Percentiles rank a stretch among this genome's conserved stretches.
Evolutionary conservation across 1,140 invertebrate genomes (phyloP).

Genomic region (Druon quercuslanigerum): DNA sequence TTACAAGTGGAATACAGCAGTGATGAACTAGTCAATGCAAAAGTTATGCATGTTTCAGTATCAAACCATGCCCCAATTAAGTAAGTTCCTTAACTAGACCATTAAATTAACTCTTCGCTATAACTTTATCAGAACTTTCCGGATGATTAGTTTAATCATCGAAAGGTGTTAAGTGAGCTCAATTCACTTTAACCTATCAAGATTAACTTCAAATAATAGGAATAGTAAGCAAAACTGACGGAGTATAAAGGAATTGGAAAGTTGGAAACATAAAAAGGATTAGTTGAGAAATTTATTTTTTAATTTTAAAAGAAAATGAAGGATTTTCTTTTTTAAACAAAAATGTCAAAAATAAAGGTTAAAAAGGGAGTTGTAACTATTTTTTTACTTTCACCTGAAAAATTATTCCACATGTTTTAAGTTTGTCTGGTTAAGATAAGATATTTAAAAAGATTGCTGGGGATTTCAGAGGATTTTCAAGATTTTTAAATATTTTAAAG

Average conservation of each 20-base stretch:
- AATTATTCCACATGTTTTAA: too few species aligned
- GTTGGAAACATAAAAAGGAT: not conserved
- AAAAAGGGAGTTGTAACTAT: too few species aligned
- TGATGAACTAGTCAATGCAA: conserved; percentile 42
- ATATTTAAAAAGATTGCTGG: too few species aligned
- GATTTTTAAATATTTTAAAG: too few species aligned
- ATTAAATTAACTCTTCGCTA: conserved; percentile 10
- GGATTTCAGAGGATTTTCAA: too few species aligned
- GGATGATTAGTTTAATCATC: not conserved
- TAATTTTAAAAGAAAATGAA: not conserved
- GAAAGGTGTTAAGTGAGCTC: conserved; percentile 9
- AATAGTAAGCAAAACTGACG: too few species aligned
- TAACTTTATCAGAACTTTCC: not conserved
- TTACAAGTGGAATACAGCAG: not conserved
- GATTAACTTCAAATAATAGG: too few species aligned
- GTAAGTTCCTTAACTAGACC: not conserved
- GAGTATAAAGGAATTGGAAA: too few species aligned
- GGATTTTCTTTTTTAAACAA: too few species aligned
- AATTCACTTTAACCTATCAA: not conserved
- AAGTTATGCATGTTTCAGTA: not conserved
- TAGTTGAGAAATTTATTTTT: not conserved
- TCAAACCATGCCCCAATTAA: not conserved
- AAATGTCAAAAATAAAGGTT: too few species aligned
- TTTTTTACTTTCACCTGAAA: too few species aligned
- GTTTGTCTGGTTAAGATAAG: too few species aligned